Conservation (phyloP, 1,140 invertebrate genomes). For the Brachionus manjavacas region DNA sequence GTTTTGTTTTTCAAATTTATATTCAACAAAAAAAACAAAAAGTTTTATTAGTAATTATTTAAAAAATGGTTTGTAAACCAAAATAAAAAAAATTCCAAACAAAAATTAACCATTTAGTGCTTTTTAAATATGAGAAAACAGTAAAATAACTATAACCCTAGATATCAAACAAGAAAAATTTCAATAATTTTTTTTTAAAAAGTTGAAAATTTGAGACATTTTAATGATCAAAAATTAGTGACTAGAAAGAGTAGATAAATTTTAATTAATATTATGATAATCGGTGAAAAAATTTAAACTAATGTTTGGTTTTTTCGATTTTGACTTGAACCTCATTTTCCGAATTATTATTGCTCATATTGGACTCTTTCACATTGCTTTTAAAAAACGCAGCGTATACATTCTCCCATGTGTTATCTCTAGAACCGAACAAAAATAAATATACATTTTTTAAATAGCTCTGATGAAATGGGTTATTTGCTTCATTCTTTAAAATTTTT, state of each 20-base stretch:
- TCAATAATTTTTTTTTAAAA: too few species aligned
- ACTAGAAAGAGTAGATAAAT: background rate
- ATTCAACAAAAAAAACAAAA: background rate
- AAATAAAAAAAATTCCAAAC: background rate
- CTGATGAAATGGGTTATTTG: constrained; percentile 12
- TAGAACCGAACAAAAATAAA: background rate
- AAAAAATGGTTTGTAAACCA: background rate
- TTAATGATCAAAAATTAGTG: background rate
- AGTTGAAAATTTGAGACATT: too few species aligned
- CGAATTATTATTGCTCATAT: background rate
- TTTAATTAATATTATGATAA: background rate
- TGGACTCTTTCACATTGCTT: background rate
- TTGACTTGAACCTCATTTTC: constrained; percentile 16
- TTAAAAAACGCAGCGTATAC: constrained; percentile 22
- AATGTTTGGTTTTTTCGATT: background rate
- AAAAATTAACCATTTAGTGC: background rate
- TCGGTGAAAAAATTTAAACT: background rate
- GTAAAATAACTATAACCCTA: background rate
- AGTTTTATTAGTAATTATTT: background rate
- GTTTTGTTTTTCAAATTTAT: background rate
- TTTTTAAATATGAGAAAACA: background rate
- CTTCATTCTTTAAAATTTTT: constrained; percentile 10
- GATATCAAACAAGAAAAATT: background rate
- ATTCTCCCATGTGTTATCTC: constrained; percentile 25
- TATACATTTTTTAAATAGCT: constrained; percentile 31